Evolutionary conservation across 1,140 invertebrate species (phyloP), one percentile per base, ranked within the genome.

Genomic region (Megathymus violae): DNA sequence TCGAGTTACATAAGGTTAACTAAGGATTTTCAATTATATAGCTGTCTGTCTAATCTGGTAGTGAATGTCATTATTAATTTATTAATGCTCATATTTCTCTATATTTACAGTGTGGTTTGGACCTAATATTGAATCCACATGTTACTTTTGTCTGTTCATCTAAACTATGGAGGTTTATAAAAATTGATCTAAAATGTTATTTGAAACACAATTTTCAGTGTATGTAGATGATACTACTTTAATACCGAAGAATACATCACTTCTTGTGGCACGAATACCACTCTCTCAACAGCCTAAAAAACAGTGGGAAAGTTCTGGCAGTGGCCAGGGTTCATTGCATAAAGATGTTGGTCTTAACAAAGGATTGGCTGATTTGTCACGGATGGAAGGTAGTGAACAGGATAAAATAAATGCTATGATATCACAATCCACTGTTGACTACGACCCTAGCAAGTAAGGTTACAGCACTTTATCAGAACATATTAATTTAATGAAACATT

Each of bases 381-480:
- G 94, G 85, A 95, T 98, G 91, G 96, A 97, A 93, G 96, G 96
- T 43, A 96, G 96, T 19, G 98, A 99, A 92, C 97, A 98, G 78
- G 98, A 99, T 80, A 99, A 99, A 92, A 98, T 99, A 76, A 95
- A 96, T 82, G 97, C 97, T 65, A 98, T 99, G 96, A 99, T 99
- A 94, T 94, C 95, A 56, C 98, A 99, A 80, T 98, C 98, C 34
- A 98, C 97, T 44, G 95, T 96, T 82, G 98, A 98, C 84, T 99
- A 99, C 93, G 97, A 99, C 92, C 97, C 97, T 60, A 96, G 97
- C 86, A 98, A 97, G 97, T 99, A 94, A 94, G 95, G 92, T 60
- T 41, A 31, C 46, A 66, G 13, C 27, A 22, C 44, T 58, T 9
- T 15, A 54, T 40, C 41, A 54, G 15, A 5, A 31, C 9, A 38